phyloP scores from a whole-genome alignment of 1,140 invertebrate species.

The Sitophilus oryzae region DNA sequence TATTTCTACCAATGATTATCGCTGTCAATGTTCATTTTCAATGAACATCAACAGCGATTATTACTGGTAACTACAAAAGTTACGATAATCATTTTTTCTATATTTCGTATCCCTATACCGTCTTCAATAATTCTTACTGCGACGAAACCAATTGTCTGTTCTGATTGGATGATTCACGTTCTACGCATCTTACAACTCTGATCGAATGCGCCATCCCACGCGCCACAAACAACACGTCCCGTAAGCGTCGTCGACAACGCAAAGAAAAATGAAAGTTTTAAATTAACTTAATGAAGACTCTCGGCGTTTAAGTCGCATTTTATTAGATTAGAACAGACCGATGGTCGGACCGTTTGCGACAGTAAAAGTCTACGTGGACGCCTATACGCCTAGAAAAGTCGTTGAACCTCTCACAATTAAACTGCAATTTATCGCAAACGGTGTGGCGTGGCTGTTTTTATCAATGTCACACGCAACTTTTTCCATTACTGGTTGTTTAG shows the following conservation, averaged over 20 bases:
- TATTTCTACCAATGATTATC: too few species aligned
- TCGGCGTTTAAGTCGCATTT: not conserved
- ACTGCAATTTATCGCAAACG: not conserved
- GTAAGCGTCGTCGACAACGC: not conserved
- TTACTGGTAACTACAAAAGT: too few species aligned
- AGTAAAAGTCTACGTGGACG: conserved; percentile 6
- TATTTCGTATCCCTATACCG: too few species aligned
- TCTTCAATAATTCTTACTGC: too few species aligned
- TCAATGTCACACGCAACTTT: not conserved
- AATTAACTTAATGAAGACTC: conserved; percentile 2
- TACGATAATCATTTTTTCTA: too few species aligned
- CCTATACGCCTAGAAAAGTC: not conserved
- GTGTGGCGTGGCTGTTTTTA: not conserved
- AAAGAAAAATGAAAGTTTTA: conserved; percentile 7
- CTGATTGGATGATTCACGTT: too few species aligned
- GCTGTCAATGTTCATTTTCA: too few species aligned
- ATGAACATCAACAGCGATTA: too few species aligned
- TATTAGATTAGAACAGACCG: conserved; percentile 5
- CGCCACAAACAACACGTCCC: too few species aligned
- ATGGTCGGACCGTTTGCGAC: not conserved
- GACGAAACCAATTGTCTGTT: too few species aligned
- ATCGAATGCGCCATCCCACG: too few species aligned
- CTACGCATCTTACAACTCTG: too few species aligned
- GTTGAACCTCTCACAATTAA: conserved; percentile 6
- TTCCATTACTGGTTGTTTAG: not conserved